phyloP scores from a whole-genome alignment of 2,797 vertebrate genomes.

The Accipiter superciliosus region DNA sequence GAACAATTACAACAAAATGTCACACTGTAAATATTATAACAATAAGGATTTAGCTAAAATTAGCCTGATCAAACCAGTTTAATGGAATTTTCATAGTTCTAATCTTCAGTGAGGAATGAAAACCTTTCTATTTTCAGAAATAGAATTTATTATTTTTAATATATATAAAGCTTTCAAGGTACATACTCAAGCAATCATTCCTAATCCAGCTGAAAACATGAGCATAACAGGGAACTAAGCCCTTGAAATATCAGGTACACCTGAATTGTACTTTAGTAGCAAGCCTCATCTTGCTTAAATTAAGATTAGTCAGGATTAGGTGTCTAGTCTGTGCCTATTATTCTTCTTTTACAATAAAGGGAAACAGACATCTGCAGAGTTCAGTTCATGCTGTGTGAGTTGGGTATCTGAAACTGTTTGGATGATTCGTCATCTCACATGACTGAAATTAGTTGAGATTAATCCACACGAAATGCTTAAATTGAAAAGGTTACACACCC shows the following conservation, averaged over 20 bases:
- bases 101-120: background rate
- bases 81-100: background rate
- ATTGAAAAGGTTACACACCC: background rate
- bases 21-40: background rate
- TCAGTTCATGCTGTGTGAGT: background rate
- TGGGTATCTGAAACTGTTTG: background rate
- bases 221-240: background rate
- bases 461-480: background rate
- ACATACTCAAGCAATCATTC: background rate
- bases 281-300: background rate
- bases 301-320: background rate
- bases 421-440: background rate
- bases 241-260: background rate
- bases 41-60: background rate
- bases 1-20: background rate
- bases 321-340: background rate
- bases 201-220: background rate
- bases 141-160: background rate
- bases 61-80: background rate
- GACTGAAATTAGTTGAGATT: background rate
- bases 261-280: background rate
- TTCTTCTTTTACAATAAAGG: background rate
- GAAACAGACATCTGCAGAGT: background rate
- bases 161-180: background rate
- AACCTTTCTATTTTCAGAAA: background rate